These are phyloP conservation scores for Drosophila parthenogenetica DNA, from an alignment of 2,888 invertebrate species.

Conservation along the genomic window DNA sequence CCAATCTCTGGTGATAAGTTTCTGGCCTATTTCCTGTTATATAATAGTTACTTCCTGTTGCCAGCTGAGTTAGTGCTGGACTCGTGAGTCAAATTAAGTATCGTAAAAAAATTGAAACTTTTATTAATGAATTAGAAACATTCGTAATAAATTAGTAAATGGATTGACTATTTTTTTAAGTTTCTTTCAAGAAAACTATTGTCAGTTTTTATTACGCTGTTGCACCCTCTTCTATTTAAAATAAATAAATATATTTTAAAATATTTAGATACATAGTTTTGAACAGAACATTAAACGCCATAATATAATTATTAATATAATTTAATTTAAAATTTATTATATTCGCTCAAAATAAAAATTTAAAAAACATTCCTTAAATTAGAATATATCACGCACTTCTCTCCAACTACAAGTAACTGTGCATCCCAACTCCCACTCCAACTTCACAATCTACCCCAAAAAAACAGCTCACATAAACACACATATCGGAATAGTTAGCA, in stretches of 20 bases:
- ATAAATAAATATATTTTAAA: too few species aligned
- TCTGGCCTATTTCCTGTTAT: conserved; percentile 66
- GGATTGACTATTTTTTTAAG: too few species aligned
- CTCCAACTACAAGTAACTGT: conserved; percentile 24
- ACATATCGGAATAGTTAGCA: conserved; percentile 47
- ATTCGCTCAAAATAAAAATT: not conserved
- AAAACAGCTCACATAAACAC: conserved; percentile 13
- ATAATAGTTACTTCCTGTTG: conserved; percentile 71
- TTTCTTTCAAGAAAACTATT: too few species aligned
- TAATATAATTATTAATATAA: too few species aligned
- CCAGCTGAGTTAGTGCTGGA: conserved; percentile 42
- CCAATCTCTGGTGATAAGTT: conserved; percentile 56
- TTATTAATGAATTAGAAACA: too few species aligned
- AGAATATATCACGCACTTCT: conserved; percentile 19
- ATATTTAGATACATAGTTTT: too few species aligned
- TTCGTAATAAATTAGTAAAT: too few species aligned
- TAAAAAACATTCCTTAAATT: not conserved
- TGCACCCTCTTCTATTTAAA: too few species aligned
- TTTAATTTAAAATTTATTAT: too few species aligned
- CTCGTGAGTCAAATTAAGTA: conserved; percentile 41
- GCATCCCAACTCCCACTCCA: conserved; percentile 15
- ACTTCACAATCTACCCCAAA: conserved; percentile 41
- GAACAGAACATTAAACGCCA: too few species aligned
- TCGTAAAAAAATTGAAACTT: not conserved
- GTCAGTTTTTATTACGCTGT: too few species aligned